phyloP scores from a whole-genome alignment of 2,888 invertebrate genomes.

The Mythimna albipuncta region DNA sequence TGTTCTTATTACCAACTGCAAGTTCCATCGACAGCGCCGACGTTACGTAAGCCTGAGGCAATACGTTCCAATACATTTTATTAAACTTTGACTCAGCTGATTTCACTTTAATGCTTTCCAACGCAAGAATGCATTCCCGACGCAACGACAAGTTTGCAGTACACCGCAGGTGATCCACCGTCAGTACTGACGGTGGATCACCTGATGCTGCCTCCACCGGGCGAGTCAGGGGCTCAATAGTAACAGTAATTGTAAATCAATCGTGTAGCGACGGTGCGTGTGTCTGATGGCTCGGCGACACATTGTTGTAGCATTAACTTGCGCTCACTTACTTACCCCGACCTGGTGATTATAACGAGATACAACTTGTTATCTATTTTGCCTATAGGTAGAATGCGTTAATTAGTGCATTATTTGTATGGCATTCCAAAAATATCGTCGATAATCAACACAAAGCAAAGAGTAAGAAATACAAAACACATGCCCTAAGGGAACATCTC shows the following conservation, averaged over 20 bases:
- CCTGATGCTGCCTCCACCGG: not conserved
- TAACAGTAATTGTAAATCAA: conserved; percentile 40
- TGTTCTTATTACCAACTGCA: not conserved
- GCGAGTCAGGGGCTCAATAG: not conserved
- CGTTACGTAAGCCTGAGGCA: not conserved
- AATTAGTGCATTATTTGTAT: not conserved
- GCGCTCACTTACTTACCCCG: not conserved
- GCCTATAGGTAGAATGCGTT: too few relatives aligned
- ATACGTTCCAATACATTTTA: conserved; percentile 26
- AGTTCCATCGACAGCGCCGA: not conserved
- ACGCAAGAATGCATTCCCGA: conserved; percentile 5
- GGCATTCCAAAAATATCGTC: too few relatives aligned
- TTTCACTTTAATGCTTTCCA: conserved; percentile 8
- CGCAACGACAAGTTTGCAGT: conserved; percentile 5
- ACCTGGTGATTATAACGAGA: not conserved
- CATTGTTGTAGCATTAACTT: not conserved
- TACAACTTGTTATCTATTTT: not conserved
- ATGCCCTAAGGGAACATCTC: not conserved
- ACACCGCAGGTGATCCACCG: conserved; percentile 14
- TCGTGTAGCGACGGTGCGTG: conserved; percentile 9
- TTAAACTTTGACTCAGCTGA: conserved; percentile 22
- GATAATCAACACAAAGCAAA: not conserved
- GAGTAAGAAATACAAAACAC: not conserved
- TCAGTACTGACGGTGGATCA: conserved; percentile 20
- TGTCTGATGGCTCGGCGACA: conserved; percentile 3